Conservation (phyloP, 2,797 vertebrate genomes). For the Podarcis lilfordi region DNA sequence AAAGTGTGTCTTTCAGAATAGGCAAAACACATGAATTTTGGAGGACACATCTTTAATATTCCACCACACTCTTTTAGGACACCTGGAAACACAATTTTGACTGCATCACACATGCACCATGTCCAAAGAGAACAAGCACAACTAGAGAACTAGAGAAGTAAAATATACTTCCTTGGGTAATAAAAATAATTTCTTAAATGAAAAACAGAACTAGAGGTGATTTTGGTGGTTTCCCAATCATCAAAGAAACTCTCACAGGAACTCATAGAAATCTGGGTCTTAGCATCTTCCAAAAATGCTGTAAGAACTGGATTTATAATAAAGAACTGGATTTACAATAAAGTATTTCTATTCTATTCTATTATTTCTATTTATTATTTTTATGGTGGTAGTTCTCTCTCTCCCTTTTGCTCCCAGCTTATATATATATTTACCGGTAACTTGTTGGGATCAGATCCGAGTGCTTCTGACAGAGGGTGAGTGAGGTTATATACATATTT, state of each 20-base stretch:
- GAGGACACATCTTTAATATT: not conserved
- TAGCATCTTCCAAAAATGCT: not conserved
- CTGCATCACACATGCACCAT: not conserved
- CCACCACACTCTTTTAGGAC: not conserved
- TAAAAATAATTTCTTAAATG: too few species aligned
- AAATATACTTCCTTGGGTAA: too few species aligned
- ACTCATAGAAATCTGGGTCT: not conserved
- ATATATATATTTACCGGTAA: not conserved
- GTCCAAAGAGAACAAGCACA: not conserved
- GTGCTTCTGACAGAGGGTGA: not conserved
- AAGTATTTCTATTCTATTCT: too few species aligned
- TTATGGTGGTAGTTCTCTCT: not conserved
- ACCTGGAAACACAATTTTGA: not conserved
- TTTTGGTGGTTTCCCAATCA: not conserved
- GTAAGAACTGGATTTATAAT: not conserved
- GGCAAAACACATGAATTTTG: too few species aligned
- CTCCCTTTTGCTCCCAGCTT: not conserved
- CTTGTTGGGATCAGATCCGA: not conserved
- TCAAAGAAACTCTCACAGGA: not conserved
- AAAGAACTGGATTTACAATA: too few species aligned
- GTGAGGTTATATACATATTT: not conserved
- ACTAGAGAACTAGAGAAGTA: not conserved
- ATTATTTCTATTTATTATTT: not conserved
- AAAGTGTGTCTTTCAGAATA: not conserved
- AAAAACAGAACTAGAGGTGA: too few species aligned